Evolutionary conservation across 2,888 invertebrate genomes (phyloP).

Genomic region (Lasioglossum morio): DNA sequence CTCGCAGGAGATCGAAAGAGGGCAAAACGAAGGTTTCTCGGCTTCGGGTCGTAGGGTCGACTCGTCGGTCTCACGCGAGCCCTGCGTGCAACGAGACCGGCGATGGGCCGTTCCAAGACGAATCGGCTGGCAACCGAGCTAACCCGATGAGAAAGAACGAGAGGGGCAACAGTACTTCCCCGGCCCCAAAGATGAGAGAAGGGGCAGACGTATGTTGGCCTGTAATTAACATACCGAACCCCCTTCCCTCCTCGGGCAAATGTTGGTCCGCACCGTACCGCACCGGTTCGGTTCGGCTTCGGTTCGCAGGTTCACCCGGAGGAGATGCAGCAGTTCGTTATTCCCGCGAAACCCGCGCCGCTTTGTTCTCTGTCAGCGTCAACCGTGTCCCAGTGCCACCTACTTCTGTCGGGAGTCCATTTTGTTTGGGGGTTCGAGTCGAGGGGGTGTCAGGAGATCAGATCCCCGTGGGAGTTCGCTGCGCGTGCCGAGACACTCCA

Average conservation of each 20-base stretch:
- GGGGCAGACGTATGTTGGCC: conserved; percentile 77
- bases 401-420: not conserved
- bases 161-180: conserved; percentile 43
- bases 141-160: conserved; percentile 62
- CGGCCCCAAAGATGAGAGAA: conserved; percentile 44
- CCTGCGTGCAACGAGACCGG: conserved; percentile 74
- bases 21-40: conserved; percentile 75
- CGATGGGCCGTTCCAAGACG: conserved; percentile 72
- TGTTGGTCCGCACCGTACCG: conserved; percentile 57
- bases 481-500: not conserved
- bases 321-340: conserved; percentile 42
- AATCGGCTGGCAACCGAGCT: conserved; percentile 68
- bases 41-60: conserved; percentile 80
- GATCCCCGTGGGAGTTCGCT: not conserved
- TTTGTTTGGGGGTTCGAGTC: not conserved
- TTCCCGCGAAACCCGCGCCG: conserved; percentile 25
- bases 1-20: conserved; percentile 65
- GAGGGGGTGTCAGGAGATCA: not conserved
- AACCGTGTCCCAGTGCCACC: not conserved
- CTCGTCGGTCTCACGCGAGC: conserved; percentile 78
- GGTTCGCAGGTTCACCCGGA: conserved; percentile 58
- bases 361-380: not conserved
- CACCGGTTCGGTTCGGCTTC: not conserved
- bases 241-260: conserved; percentile 78
- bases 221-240: conserved; percentile 85